Conservation (phyloP, 2,113 vertebrate species). For the Manacus vitellinus region DNA sequence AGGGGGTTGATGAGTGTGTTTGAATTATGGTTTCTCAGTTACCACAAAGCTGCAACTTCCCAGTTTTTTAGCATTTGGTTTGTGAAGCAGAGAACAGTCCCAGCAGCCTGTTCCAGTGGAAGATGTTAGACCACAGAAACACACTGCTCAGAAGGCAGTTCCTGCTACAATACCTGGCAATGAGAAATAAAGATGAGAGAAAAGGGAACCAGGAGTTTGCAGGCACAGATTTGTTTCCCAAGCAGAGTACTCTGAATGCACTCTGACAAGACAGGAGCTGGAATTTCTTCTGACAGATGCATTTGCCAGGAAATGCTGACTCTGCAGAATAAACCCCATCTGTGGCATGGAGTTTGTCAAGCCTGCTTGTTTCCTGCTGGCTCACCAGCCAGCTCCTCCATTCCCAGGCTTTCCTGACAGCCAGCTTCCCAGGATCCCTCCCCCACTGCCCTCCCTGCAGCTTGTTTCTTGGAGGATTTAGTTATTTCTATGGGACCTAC, state of each 20-base stretch:
- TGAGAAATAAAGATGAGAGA: not conserved
- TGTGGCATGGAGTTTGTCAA: slow-evolving; percentile 14
- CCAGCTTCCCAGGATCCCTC: not conserved
- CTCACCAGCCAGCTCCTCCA: not conserved
- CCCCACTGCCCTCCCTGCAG: not conserved
- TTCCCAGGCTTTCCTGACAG: not conserved
- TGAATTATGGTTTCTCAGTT: not conserved
- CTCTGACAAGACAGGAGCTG: not conserved
- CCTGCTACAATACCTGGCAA: not conserved
- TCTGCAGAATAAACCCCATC: slow-evolving; percentile 9
- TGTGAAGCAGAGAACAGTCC: not conserved
- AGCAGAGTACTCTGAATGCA: not conserved
- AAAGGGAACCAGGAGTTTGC: not conserved
- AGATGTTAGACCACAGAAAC: not conserved
- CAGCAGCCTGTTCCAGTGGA: not conserved
- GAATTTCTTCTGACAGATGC: slow-evolving; percentile 37
- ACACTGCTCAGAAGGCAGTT: not conserved
- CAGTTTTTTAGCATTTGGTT: not conserved
- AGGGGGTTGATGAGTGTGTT: not conserved
- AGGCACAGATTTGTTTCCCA: not conserved
- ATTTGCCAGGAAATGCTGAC: slow-evolving; percentile 12
- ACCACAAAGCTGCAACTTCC: not conserved
- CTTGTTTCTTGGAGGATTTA: not conserved
- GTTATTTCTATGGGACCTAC: not conserved
- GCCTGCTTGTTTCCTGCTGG: not conserved